A percentile compares a stretch with the other conserved stretches of the same genome.
Conservation (phyloP, 2,113 vertebrate genomes). For the Dromaius novaehollandiae region DNA sequence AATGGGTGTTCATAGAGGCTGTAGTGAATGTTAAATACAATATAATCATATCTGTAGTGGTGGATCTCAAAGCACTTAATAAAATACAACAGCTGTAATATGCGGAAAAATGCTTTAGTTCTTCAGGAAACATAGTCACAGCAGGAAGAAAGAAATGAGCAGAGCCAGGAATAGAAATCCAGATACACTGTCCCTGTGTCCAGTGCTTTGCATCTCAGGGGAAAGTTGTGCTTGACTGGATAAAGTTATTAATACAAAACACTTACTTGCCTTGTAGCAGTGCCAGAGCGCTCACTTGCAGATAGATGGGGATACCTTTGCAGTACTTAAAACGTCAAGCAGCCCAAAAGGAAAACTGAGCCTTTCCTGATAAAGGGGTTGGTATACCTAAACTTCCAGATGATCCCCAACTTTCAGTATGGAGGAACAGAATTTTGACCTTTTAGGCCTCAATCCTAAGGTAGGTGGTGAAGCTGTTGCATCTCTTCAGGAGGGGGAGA, state of each 20-base stretch:
- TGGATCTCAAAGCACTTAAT: background rate
- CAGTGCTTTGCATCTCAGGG: background rate
- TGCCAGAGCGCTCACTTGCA: background rate
- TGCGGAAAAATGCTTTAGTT: background rate
- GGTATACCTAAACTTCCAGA: too few species aligned
- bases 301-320: background rate
- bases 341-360: background rate
- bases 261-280: background rate
- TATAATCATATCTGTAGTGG: background rate
- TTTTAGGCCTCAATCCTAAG: background rate
- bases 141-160: background rate
- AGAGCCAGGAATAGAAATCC: background rate
- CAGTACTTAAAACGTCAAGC: background rate
- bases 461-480: background rate
- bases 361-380: background rate
- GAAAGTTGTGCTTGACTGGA: background rate
- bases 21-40: too few species aligned
- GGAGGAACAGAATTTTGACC: background rate
- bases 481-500: accelerated
- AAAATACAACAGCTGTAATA: background rate
- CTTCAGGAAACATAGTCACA: background rate
- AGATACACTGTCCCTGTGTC: background rate
- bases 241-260: background rate
- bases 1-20: background rate
- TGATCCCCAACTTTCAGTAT: background rate